Evolutionary conservation across 2,797 vertebrate species (phyloP).

Genomic region (Onychomys torridus): DNA sequence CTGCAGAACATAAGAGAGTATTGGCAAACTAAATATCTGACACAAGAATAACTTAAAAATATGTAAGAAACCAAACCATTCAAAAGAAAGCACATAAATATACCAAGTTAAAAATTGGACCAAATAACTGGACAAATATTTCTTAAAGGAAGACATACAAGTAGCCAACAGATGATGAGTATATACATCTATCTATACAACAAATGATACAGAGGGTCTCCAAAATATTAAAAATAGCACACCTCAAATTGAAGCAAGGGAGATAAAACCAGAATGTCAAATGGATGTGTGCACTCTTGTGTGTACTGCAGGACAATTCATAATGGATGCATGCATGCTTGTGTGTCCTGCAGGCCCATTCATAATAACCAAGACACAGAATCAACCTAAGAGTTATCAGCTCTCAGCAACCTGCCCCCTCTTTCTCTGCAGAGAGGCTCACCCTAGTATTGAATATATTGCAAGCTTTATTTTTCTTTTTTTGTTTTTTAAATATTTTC

Average conservation of each 20-base stretch:
- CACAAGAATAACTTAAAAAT: background rate
- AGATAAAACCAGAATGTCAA: background rate
- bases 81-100: background rate
- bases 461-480: background rate
- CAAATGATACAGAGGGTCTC: background rate
- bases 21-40: background rate
- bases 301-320: background rate
- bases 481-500: background rate
- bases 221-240: background rate
- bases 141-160: background rate
- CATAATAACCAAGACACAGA: background rate
- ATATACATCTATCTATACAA: background rate
- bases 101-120: background rate
- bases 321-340: background rate
- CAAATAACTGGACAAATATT: background rate
- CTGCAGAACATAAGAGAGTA: background rate
- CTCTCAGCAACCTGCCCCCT: background rate
- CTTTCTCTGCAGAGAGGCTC: background rate
- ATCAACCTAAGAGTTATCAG: background rate
- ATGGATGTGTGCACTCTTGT: background rate
- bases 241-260: background rate
- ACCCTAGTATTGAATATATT: background rate
- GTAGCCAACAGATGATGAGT: too few relatives aligned
- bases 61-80: background rate
- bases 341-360: background rate